phyloP scores from a whole-genome alignment of 2,797 vertebrate genomes.

The Etheostoma nigrum region DNA sequence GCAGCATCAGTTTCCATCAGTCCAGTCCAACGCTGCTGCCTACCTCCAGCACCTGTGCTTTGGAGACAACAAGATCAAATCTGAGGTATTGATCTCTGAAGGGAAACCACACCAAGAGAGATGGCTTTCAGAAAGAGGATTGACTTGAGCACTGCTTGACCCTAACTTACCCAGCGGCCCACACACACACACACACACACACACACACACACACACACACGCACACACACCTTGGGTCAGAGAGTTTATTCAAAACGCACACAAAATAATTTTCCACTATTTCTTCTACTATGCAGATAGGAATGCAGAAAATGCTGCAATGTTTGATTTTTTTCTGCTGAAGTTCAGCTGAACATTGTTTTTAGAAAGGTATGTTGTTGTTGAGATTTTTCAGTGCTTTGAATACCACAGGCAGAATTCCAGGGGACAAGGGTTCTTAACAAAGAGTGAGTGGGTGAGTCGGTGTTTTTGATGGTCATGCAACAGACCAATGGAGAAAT shows the following conservation, averaged over 20 bases:
- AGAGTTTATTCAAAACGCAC: conserved; percentile 6
- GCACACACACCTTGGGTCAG: neutral
- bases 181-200: neutral
- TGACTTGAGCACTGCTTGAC: neutral
- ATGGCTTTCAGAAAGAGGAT: neutral
- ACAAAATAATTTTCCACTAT: neutral
- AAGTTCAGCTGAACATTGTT: neutral
- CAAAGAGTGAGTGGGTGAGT: neutral
- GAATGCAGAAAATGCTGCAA: conserved; percentile 2
- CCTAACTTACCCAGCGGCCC: neutral
- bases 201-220: neutral
- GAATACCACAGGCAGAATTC: conserved; percentile 1
- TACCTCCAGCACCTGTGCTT: conserved; percentile 99
- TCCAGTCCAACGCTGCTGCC: conserved; percentile 98
- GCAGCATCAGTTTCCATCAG: conserved; percentile 99
- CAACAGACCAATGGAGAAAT: neutral
- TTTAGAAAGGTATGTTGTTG: neutral
- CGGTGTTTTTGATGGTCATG: neutral
- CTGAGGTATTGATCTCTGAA: conserved; percentile 85
- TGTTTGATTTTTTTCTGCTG: neutral
- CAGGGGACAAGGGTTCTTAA: neutral
- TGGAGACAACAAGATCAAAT: conserved; percentile 99
- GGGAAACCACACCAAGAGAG: conserved; percentile 3
- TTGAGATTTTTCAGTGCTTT: neutral
- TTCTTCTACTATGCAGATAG: neutral